Evolutionary conservation across 37 sponge, comb jelly and placozoan genomes (phyloP), one percentile per base, ranked within the genome.

Genomic region (Spongilla lacustris): DNA sequence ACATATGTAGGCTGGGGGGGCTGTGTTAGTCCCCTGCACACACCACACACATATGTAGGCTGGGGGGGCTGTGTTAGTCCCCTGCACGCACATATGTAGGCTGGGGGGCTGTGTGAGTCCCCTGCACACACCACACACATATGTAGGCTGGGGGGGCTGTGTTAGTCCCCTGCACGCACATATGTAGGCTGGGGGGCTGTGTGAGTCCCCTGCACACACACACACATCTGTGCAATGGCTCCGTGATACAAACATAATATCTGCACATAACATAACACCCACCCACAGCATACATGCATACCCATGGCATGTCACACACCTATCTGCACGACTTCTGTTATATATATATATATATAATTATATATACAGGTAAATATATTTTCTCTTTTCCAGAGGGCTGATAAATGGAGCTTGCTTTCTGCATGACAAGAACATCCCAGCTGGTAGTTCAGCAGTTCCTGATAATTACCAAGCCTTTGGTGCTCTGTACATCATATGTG

Each of bases 41-140:
- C 38, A 27, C n/a, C 24, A n/a, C n/a, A n/a, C n/a, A 70, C 72
- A 36, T 5, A 24, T 22, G 38, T 29, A 21, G n/a, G n/a, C n/a
- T n/a, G n/a, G n/a, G 25, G 94, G 94, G 2, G 75, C 87, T 26
- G 74, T 72, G 95, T 95, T 35, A 81, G 92, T 89, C 1, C 2
- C 17, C 22, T 37, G 4, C 25, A 22, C n/a, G n/a, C n/a, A n/a
- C n/a, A n/a, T n/a, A n/a, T n/a, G n/a, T n/a, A n/a, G n/a, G n/a
- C n/a, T n/a, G n/a, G n/a, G n/a, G n/a, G n/a, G n/a, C n/a, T n/a
- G 24, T 33, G 66, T 4, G 2, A 3, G n/a, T 17, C 25, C 46
- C 25, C n/a, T n/a, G n/a, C n/a, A n/a, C 38, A 34, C 38, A 33
- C n/a, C n/a, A n/a, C n/a, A n/a, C n/a, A n/a, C n/a, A n/a, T n/a